Percentiles rank a stretch among this genome's conserved stretches.
These are phyloP conservation scores for Parnassius orleans DNA, from an alignment of 2,888 invertebrate genomes.

Conservation along the genomic window DNA sequence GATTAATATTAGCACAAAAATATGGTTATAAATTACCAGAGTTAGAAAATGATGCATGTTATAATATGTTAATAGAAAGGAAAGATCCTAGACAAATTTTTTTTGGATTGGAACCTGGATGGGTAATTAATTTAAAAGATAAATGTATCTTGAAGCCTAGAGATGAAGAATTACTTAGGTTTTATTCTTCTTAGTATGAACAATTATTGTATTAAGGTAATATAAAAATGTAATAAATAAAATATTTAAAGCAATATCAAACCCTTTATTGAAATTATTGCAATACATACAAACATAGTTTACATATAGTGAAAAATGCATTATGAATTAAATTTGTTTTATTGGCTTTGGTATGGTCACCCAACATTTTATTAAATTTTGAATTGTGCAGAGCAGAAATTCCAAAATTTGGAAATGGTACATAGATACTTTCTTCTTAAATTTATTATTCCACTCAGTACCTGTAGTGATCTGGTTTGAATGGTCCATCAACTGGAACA, in stretches of 20 bases:
- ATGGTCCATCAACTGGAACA: slow-evolving; percentile 93
- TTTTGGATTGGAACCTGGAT: slow-evolving; percentile 96
- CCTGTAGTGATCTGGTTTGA: slow-evolving; percentile 98
- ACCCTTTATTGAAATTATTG: slow-evolving; percentile 15
- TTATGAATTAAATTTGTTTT: no score
- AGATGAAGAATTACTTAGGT: slow-evolving; percentile 84
- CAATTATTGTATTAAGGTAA: background rate
- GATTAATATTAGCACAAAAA: slow-evolving; percentile 91
- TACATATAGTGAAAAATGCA: no score
- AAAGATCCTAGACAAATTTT: slow-evolving; percentile 98
- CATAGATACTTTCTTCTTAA: background rate
- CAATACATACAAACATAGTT: background rate
- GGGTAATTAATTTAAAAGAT: slow-evolving; percentile 95
- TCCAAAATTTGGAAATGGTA: background rate
- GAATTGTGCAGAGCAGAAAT: slow-evolving; percentile 1
- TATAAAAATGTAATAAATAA: background rate
- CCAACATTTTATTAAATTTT: no score
- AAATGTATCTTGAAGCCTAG: slow-evolving; percentile 93
- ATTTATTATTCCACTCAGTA: slow-evolving; percentile 82
- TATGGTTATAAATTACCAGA: slow-evolving; percentile 94
- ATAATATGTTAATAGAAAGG: slow-evolving; percentile 85
- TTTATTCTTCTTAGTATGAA: slow-evolving; percentile 74
- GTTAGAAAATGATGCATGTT: slow-evolving; percentile 87
- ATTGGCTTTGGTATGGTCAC: no score
- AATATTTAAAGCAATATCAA: background rate